Conservation (phyloP, 1,140 invertebrate genomes). For the Drosophila santomea region DNA sequence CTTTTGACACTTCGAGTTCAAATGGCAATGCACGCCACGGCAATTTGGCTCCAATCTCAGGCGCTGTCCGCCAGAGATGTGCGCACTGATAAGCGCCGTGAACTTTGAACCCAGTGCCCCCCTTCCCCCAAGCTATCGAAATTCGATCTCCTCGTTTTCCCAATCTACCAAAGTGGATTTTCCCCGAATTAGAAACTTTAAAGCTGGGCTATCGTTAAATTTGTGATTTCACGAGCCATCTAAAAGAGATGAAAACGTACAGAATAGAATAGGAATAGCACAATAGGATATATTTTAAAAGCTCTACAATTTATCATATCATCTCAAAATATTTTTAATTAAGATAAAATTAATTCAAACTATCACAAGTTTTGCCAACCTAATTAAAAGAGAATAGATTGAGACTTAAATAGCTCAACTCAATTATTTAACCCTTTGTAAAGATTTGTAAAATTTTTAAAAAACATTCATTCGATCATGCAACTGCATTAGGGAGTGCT, state of each 20-base stretch:
- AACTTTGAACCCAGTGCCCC: constrained; percentile 65
- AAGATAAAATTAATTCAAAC: too few relatives aligned
- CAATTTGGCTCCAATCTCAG: constrained; percentile 46
- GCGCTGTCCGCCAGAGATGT: constrained; percentile 43
- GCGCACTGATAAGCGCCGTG: constrained; percentile 63
- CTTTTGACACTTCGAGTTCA: constrained; percentile 61
- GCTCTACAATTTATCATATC: too few relatives aligned
- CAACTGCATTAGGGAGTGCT: not conserved
- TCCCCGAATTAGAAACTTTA: not conserved
- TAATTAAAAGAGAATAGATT: too few relatives aligned
- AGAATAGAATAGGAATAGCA: too few relatives aligned
- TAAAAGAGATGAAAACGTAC: too few relatives aligned
- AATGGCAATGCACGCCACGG: constrained; percentile 70
- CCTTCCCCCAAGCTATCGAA: constrained; percentile 8
- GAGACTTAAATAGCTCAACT: too few relatives aligned
- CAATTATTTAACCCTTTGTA: too few relatives aligned
- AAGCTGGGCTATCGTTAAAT: not conserved
- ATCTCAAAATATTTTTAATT: too few relatives aligned
- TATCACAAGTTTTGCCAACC: too few relatives aligned
- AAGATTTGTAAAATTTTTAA: not conserved
- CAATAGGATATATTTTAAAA: too few relatives aligned
- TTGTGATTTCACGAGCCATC: too few relatives aligned
- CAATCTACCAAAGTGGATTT: not conserved
- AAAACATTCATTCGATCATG: not conserved
- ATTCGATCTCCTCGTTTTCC: constrained; percentile 15